These are phyloP conservation scores for Mystacides longicornis DNA, from an alignment of 2,888 invertebrate species.

Conservation along the genomic window DNA sequence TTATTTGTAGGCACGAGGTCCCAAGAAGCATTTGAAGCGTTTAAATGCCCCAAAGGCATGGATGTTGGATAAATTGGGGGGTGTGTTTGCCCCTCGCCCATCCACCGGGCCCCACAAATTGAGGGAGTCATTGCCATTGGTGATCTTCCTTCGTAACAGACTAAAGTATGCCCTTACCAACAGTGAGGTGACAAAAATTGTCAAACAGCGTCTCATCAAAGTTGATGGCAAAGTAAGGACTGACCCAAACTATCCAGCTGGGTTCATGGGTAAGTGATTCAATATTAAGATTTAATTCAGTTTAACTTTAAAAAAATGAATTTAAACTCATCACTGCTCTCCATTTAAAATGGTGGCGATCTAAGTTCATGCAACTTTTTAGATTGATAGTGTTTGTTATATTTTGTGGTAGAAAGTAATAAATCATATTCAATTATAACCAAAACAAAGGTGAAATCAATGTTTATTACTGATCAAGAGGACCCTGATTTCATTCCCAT, in stretches of 20 bases:
- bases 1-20: constrained; percentile 83
- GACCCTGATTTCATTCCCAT: no score
- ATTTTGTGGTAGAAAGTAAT: no score
- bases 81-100: constrained; percentile 96
- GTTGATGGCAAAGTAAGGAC: constrained; percentile 98
- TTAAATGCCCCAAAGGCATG: constrained; percentile 98
- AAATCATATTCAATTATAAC: no score
- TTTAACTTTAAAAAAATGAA: no score
- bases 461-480: no score
- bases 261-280: constrained; percentile 95
- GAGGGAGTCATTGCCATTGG: constrained; percentile 92
- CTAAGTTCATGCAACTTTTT: no score
- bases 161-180: constrained; percentile 97
- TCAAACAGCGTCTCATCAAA: constrained; percentile 96
- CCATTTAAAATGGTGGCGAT: no score
- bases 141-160: constrained; percentile 94
- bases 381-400: no score
- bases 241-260: constrained; percentile 95
- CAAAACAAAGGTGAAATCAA: no score
- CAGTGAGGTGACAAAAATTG: constrained; percentile 94
- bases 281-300: no score
- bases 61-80: constrained; percentile 99
- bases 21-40: constrained; percentile 99
- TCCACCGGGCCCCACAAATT: constrained; percentile 97
- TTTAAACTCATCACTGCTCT: no score